Evolutionary conservation across 2,888 invertebrate species (phyloP).

Genomic region (Onthophagus sagittarius): DNA sequence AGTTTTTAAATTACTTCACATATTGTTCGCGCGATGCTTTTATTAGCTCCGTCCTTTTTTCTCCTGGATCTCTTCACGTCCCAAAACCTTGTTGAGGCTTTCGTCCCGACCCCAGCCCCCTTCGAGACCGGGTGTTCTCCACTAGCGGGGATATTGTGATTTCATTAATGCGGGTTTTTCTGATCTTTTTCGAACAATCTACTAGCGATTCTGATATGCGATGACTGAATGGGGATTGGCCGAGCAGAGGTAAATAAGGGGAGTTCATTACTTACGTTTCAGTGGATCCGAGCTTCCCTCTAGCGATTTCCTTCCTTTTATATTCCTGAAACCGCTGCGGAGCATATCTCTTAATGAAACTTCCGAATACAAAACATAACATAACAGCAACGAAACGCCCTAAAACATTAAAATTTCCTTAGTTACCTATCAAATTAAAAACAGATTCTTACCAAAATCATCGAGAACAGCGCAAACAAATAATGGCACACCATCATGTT

Average conservation of each 20-base stretch:
- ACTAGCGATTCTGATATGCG: not conserved
- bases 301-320: constrained; percentile 47
- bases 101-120: too few relatives aligned
- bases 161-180: not conserved
- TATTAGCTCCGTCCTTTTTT: not conserved
- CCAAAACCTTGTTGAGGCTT: not conserved
- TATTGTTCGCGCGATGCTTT: not conserved
- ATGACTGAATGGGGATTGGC: not conserved
- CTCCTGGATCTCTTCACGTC: not conserved
- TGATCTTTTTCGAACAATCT: not conserved
- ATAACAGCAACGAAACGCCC: constrained; percentile 58
- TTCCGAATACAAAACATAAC: constrained; percentile 60
- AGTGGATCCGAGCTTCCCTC: constrained; percentile 57
- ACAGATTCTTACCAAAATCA: constrained; percentile 54
- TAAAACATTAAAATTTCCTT: constrained; percentile 38
- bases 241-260: not conserved
- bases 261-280: constrained; percentile 53
- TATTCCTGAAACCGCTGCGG: constrained; percentile 23
- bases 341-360: constrained; percentile 46
- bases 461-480: constrained; percentile 55
- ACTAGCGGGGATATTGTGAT: not conserved
- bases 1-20: not conserved
- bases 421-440: not conserved
- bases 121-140: too few relatives aligned
- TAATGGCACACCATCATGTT: constrained; percentile 56